phyloP scores from a whole-genome alignment of 2,113 vertebrate species.

The Syngnathoides biaculeatus region DNA sequence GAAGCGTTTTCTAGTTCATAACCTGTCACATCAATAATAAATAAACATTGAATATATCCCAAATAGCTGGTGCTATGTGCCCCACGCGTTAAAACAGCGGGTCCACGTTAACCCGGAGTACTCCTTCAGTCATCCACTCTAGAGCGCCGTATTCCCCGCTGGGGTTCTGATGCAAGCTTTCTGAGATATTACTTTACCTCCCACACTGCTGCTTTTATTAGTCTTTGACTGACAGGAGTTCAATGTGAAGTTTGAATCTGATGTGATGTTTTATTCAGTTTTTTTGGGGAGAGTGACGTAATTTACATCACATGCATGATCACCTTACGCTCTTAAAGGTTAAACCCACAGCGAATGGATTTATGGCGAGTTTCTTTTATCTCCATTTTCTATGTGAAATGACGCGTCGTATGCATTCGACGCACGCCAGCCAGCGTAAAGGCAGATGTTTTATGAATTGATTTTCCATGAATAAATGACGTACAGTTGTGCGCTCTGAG shows the following conservation, averaged over 20 bases:
- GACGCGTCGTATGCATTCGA: neutral
- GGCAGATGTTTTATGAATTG: slow-evolving; percentile 3
- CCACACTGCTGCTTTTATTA: neutral
- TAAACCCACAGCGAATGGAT: neutral
- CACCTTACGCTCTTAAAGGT: neutral
- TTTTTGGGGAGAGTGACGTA: neutral
- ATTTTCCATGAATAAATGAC: slow-evolving; percentile 3
- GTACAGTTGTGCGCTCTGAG: neutral
- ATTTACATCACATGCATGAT: neutral
- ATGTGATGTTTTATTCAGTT: neutral
- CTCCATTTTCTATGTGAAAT: neutral
- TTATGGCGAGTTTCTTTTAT: neutral
- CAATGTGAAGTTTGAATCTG: neutral
- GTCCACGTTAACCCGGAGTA: neutral
- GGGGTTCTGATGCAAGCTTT: neutral
- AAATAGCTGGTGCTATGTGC: neutral
- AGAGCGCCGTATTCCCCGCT: neutral
- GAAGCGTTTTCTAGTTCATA: neutral
- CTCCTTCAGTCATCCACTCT: neutral
- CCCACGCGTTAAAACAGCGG: neutral
- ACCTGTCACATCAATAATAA: no score
- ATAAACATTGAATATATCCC: no score
- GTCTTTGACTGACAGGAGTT: neutral
- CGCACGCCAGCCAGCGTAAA: neutral
- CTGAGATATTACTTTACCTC: neutral